A percentile compares a stretch with the other conserved stretches of the same genome.
Evolutionary conservation across 2,797 vertebrate species (phyloP).

Genomic region (Platyrinchus mystaceus): DNA sequence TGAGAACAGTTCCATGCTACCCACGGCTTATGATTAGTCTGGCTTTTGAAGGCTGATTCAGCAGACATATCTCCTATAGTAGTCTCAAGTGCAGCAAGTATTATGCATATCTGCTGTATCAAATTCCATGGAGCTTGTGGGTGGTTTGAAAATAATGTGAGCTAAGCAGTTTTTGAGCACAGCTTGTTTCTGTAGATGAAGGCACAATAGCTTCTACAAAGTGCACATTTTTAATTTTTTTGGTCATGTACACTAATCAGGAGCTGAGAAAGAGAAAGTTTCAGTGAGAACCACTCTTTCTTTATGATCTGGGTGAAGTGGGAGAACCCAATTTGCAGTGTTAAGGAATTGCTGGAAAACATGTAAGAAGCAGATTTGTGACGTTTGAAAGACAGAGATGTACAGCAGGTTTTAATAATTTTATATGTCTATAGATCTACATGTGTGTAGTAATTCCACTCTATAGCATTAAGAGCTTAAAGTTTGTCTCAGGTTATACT

Average conservation of each 20-base stretch:
- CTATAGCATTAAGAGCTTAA: neutral
- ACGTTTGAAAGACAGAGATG: neutral
- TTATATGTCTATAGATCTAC: neutral
- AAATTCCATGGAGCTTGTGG: conserved; percentile 64
- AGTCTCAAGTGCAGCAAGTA: conserved; percentile 62
- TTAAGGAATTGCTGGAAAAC: neutral
- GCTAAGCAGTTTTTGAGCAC: conserved; percentile 62
- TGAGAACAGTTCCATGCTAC: conserved; percentile 49
- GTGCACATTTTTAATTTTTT: neutral
- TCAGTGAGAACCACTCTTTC: neutral
- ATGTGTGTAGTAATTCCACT: neutral
- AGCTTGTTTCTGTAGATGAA: conserved; percentile 58
- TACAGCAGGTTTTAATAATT: neutral
- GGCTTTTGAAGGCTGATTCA: conserved; percentile 66
- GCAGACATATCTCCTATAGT: conserved; percentile 50
- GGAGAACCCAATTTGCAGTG: neutral
- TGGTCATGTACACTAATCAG: neutral
- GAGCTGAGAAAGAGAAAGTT: neutral
- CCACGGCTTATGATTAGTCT: conserved; percentile 59
- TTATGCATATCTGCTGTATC: conserved; percentile 69
- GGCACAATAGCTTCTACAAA: conserved; percentile 35
- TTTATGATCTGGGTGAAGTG: neutral
- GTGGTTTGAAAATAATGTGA: conserved; percentile 61
- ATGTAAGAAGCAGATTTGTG: neutral
- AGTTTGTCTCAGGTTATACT: neutral